phyloP scores from a whole-genome alignment of 2,113 vertebrate genomes.

The Trichechus manatus region DNA sequence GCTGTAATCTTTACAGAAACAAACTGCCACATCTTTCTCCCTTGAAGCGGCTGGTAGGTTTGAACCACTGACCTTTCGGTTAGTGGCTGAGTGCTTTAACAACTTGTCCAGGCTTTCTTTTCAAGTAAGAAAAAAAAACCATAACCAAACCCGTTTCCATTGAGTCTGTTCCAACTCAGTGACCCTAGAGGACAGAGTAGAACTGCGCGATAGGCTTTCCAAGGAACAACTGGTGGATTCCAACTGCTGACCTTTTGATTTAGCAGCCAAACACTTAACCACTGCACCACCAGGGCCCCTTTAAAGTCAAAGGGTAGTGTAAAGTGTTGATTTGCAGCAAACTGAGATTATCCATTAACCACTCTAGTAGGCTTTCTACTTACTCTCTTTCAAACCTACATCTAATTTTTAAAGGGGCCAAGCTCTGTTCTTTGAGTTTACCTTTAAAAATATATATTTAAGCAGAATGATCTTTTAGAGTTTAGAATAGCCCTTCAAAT shows the following conservation, averaged over 20 bases:
- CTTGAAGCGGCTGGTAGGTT: no score
- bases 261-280: background rate
- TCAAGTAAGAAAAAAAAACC: no score
- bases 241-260: no score
- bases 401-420: slow-evolving; percentile 71
- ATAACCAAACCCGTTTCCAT: no score
- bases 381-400: background rate
- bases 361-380: slow-evolving; percentile 25
- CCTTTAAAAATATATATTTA: background rate
- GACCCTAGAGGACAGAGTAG: no score
- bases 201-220: no score
- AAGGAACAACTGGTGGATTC: no score
- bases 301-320: slow-evolving; percentile 63
- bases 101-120: background rate
- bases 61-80: no score
- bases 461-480: background rate
- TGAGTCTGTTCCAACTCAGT: no score
- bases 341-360: slow-evolving; percentile 81
- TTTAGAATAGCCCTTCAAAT: background rate
- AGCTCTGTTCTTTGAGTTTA: slow-evolving; percentile 51
- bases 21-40: background rate
- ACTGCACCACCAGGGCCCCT: background rate
- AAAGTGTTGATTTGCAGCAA: slow-evolving; percentile 68
- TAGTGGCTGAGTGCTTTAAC: background rate
- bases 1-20: no score